phyloP scores from a whole-genome alignment of 2,113 vertebrate genomes.

The Neodon shergylaensis region DNA sequence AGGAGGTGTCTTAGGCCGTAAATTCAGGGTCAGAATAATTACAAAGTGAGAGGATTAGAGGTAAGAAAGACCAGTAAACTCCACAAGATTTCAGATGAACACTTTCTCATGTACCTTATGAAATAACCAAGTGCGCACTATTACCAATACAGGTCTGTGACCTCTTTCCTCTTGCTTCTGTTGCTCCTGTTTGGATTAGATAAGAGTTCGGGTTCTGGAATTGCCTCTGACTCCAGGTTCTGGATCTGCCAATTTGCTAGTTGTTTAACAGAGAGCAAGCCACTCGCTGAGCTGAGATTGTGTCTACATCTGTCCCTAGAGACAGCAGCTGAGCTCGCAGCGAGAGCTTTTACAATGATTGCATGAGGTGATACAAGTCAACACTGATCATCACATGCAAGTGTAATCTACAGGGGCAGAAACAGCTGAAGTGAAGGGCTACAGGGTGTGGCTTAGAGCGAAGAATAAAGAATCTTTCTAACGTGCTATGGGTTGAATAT shows the following conservation, averaged over 20 bases:
- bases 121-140: background rate
- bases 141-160: rapidly evolving
- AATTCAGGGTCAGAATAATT: background rate
- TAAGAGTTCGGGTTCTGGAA: background rate
- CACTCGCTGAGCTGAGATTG: background rate
- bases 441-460: no score
- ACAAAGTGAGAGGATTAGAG: background rate
- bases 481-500: background rate
- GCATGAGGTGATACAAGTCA: background rate
- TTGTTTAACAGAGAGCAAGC: background rate
- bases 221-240: background rate
- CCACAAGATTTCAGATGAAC: background rate
- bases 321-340: background rate
- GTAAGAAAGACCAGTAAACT: background rate
- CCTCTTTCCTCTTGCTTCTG: background rate
- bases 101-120: background rate
- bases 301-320: background rate
- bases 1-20: background rate
- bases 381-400: background rate
- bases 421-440: background rate
- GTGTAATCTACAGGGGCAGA: background rate
- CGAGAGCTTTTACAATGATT: background rate
- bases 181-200: background rate
- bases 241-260: background rate
- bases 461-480: background rate